Base-by-base conservation (phyloP, 2,113 vertebrate species). In the Oophaga pumilio region DNA sequence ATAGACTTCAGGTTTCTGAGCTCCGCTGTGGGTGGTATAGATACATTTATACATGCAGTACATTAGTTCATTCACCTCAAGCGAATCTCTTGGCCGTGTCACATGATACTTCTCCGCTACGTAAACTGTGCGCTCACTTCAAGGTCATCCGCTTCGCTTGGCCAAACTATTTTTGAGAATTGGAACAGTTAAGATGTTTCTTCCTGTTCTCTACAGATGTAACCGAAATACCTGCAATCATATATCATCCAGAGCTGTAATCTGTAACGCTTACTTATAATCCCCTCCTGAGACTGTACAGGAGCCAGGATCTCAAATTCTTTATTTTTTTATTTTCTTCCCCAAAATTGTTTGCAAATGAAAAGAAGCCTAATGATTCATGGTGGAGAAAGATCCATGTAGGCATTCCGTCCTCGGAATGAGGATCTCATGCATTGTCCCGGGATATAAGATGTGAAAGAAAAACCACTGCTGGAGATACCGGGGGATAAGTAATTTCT, bases 211-310 rank as follows among this genome's bases (percentile, higher is more conserved):
- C 4, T 52, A 52, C 74, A 52, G 43, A 50, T 76, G 43, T 43
- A 76, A 52, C 74, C 22, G 12, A 52, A 76, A 76, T 76, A 76
- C 74, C 74, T 76, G 74, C 74, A 76, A 76, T 76, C 49, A 76
- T 76, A 76, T 52, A 76, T 76, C 74, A 76, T 52, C 18, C 49
- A 76, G 43, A 52, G 18, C 43, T 76, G 20, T 76, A 76, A 76
- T 76, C 74, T 76, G 74, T 52, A 76, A 76, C 74, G 49, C 49
- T 76, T 76, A 76, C 49, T 52, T 76, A 10, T 76, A 76, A 76
- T 76, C 49, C 74, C 14, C 74, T 76, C 49, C 20, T 52, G 74
- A 76, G 74, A 76, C 74, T 52, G 20, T n/a, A 76, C 74, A 20
- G 74, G 74, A 52, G 74, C 43, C 74, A 76, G 74, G 49, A 76